Percentiles rank a stretch among this genome's conserved stretches.
phyloP scores from a whole-genome alignment of 2,888 invertebrate species.

The Agrotis segetum region DNA sequence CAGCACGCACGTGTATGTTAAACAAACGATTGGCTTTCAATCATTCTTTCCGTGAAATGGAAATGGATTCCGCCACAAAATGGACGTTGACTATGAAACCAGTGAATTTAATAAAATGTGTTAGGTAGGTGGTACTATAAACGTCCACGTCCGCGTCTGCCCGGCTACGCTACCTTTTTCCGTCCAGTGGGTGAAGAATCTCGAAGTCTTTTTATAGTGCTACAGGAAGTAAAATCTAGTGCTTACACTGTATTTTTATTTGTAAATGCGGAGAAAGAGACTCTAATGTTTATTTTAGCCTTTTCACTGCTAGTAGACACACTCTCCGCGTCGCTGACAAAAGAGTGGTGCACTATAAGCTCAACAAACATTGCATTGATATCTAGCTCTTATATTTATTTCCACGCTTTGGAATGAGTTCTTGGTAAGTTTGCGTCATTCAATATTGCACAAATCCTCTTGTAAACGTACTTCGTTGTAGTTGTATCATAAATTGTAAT shows the following conservation, averaged over 20 bases:
- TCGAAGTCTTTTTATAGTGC: conserved; percentile 3
- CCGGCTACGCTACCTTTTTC: neutral
- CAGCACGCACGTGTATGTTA: too few relatives aligned
- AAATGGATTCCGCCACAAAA: neutral
- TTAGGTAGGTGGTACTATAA: neutral
- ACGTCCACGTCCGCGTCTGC: neutral
- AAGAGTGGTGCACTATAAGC: neutral
- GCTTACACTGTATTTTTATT: neutral
- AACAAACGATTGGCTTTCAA: neutral
- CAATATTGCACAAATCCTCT: neutral
- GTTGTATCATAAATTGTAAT: too few relatives aligned
- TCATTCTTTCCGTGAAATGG: neutral
- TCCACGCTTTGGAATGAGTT: neutral
- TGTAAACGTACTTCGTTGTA: too few relatives aligned
- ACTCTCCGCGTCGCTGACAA: neutral
- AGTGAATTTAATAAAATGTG: conserved; percentile 5
- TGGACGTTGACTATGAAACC: neutral
- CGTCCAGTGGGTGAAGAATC: neutral
- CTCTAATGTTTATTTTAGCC: conserved; percentile 3
- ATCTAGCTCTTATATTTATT: neutral
- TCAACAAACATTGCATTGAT: neutral
- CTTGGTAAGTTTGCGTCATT: neutral
- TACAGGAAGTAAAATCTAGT: neutral
- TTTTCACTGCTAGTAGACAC: neutral
- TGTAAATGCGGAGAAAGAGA: neutral